Evolutionary conservation across 1,140 invertebrate genomes (phyloP), one percentile per base, ranked within the genome.

Genomic region (Brachionus koreanus): DNA sequence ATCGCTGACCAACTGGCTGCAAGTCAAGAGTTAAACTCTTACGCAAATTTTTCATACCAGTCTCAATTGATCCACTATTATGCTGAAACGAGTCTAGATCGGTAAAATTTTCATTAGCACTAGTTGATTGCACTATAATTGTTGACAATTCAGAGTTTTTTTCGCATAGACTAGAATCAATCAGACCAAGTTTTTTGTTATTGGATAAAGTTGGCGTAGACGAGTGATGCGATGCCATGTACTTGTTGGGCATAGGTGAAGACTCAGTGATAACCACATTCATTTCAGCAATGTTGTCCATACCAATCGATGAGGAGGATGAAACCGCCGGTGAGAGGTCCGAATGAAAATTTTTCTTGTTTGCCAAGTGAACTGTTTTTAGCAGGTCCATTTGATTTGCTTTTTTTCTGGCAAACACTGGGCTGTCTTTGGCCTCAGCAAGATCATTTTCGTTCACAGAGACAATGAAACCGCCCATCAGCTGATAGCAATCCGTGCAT

Each of bases 401-500:
- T 25, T 74, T 74, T 74, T 74, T 74, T 29, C 69, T 43, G 25
- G 19, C 25, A 46, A 46, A 25, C 0, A 74, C 19, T 46, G 69
- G 69, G 23, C 69, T 74, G 25, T 74, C 43, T 39, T 74, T 74
- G 23, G 10, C 13, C 12, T 74, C 16, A 13, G 23, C 69, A 4
- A 74, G 10, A 10, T 74, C 69, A 46, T 33, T 74, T 39, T 74
- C 69, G 76, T 79, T 61, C 16, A 52, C 76, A 29, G 46, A 35
- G 6, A 79, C 76, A 5, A 79, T 16, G 12, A 79, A 37, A 12
- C 76, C 76, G 33, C 25, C 61, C 76, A 79, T 79, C 29, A 79
- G 29, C 19, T 79, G 76, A 79, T 79, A 79, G 23, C 76, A 79
- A 37, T 79, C 76, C 12, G 39, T 25, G 33, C 76, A 79, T 6